Evolutionary conservation across 1,140 invertebrate genomes (phyloP).

Genomic region (Maconellicoccus hirsutus): DNA sequence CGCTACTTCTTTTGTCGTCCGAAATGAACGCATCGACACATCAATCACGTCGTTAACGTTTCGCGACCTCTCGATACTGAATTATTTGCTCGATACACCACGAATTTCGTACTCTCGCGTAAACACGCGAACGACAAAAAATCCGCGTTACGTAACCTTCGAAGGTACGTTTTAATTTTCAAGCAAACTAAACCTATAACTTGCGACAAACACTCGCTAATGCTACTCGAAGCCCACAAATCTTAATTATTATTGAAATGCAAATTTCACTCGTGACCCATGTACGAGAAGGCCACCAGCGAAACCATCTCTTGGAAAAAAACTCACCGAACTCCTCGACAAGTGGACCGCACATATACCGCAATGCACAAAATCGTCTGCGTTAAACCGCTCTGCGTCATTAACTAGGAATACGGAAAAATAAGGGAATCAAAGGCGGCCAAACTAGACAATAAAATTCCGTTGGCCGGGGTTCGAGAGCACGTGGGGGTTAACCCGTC

Average conservation of each 20-base stretch:
- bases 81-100: too few relatives aligned
- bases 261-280: neutral
- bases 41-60: too few relatives aligned
- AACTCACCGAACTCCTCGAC: too few relatives aligned
- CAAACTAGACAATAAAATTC: neutral
- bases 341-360: neutral
- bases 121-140: too few relatives aligned
- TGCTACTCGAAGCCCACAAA: neutral
- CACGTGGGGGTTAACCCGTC: slow-evolving; percentile 6
- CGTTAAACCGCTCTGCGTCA: neutral
- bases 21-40: too few relatives aligned
- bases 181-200: too few relatives aligned
- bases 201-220: too few relatives aligned
- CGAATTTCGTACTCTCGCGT: too few relatives aligned
- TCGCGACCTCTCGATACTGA: too few relatives aligned
- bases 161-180: too few relatives aligned
- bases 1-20: too few relatives aligned
- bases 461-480: neutral
- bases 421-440: neutral
- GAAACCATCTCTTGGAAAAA: neutral
- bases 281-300: neutral
- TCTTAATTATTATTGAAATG: neutral
- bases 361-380: neutral
- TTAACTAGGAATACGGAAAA: neutral
- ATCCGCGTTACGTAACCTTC: too few relatives aligned